Percentiles rank a stretch among this genome's conserved stretches.
Evolutionary conservation across 1,140 invertebrate species (phyloP).

Genomic region (Araneus ventricosus): DNA sequence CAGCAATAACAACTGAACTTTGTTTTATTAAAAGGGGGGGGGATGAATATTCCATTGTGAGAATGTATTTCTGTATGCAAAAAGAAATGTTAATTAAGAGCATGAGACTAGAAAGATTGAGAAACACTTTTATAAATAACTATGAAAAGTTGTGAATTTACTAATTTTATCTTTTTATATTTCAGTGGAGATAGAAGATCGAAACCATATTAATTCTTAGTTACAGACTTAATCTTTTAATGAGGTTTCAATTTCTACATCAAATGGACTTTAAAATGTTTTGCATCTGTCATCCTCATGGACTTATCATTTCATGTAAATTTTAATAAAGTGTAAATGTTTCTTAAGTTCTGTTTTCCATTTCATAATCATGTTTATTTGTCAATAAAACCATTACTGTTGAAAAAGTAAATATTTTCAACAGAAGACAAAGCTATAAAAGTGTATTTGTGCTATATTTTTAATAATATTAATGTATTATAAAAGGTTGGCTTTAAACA

Average conservation of each 20-base stretch:
- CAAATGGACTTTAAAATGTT: slow-evolving; percentile 19
- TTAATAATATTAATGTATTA: not conserved
- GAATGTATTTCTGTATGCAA: too few relatives aligned
- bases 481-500: not conserved
- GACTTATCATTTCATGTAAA: slow-evolving; percentile 49
- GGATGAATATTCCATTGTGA: too few relatives aligned
- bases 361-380: not conserved
- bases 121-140: too few relatives aligned
- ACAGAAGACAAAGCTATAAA: not conserved
- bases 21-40: too few relatives aligned
- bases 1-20: too few relatives aligned
- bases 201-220: slow-evolving; percentile 77
- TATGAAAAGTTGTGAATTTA: too few relatives aligned
- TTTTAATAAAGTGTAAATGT: slow-evolving; percentile 65
- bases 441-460: too few relatives aligned
- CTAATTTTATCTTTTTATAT: slow-evolving; percentile 36
- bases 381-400: not conserved
- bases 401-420: not conserved
- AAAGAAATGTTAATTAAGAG: too few relatives aligned
- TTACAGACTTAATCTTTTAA: slow-evolving; percentile 17
- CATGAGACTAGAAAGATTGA: too few relatives aligned
- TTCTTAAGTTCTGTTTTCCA: slow-evolving; percentile 27
- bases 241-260: slow-evolving; percentile 1
- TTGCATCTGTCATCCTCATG: slow-evolving; percentile 44
- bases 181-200: slow-evolving; percentile 76